Evolutionary conservation across 2,797 vertebrate species (phyloP), one percentile per base, ranked within the genome.

Genomic region (Alfaro cultratus): DNA sequence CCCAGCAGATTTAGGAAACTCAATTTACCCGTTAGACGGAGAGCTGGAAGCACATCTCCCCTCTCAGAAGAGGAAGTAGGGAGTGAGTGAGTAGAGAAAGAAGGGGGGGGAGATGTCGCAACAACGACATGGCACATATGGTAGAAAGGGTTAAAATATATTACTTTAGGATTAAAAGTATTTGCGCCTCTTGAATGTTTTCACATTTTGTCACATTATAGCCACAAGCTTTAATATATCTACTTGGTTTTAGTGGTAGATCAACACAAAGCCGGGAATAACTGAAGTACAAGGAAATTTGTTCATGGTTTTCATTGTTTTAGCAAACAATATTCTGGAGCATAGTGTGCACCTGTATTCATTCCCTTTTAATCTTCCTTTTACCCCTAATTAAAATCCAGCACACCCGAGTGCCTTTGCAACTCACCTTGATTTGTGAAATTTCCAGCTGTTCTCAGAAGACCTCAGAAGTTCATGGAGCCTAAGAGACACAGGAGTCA

Each of bases 51-150:
- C n/a, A n/a, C n/a, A n/a, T n/a, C n/a, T n/a, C n/a, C n/a, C n/a
- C n/a, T n/a, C n/a, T n/a, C n/a, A n/a, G n/a, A n/a, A n/a, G n/a
- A n/a, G n/a, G n/a, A n/a, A n/a, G n/a, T n/a, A n/a, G n/a, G n/a
- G n/a, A n/a, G n/a, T n/a, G n/a, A n/a, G n/a, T n/a, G n/a, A n/a
- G n/a, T n/a, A n/a, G n/a, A n/a, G n/a, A n/a, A n/a, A n/a, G n/a
- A n/a, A n/a, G n/a, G n/a, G n/a, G n/a, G n/a, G n/a, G n/a, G n/a
- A n/a, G n/a, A n/a, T n/a, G n/a, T n/a, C n/a, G n/a, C n/a, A n/a
- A n/a, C n/a, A n/a, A n/a, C n/a, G n/a, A n/a, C n/a, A n/a, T 16
- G 36, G 79, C 60, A 83, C 53, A 36, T 47, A 26, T 76, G n/a
- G 13, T 73, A 81, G 13, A 74, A 46, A n/a, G n/a, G 26, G 3